These are phyloP conservation scores for Cryptophagus acutangulus DNA, from an alignment of 2,888 invertebrate genomes.

Conservation along the genomic window DNA sequence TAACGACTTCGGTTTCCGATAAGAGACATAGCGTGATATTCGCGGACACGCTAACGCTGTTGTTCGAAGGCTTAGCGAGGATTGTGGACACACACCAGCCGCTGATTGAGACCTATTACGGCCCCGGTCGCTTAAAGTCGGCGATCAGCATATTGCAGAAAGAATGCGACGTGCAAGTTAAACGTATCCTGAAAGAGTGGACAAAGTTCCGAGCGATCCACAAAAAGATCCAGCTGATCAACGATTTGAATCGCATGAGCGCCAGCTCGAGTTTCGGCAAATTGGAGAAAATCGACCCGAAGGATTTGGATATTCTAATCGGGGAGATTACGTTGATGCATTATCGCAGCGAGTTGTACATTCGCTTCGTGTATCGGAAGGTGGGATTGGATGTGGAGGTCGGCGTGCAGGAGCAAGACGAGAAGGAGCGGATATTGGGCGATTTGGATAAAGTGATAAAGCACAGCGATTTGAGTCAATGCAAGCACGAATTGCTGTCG, in stretches of 20 bases:
- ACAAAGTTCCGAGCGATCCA: constrained; percentile 61
- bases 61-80: constrained; percentile 81
- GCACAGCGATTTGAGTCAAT: constrained; percentile 67
- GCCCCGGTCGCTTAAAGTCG: constrained; percentile 67
- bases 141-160: constrained; percentile 69
- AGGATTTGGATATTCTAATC: constrained; percentile 80
- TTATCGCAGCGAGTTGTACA: constrained; percentile 84
- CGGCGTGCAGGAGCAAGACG: constrained; percentile 51
- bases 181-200: constrained; percentile 66
- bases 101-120: constrained; percentile 84
- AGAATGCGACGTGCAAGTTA: constrained; percentile 68
- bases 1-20: constrained; percentile 61
- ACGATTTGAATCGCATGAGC: constrained; percentile 53
- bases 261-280: constrained; percentile 43
- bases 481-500: constrained; percentile 78
- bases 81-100: constrained; percentile 85
- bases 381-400: constrained; percentile 62
- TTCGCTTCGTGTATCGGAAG: constrained; percentile 77
- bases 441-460: constrained; percentile 61
- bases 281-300: constrained; percentile 66
- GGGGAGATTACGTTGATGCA: constrained; percentile 90
- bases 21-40: constrained; percentile 72
- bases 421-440: constrained; percentile 49
- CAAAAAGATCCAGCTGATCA: constrained; percentile 59
- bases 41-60: constrained; percentile 77